phyloP scores from a whole-genome alignment of 2,888 invertebrate genomes.

The Drosophila ezoana region DNA sequence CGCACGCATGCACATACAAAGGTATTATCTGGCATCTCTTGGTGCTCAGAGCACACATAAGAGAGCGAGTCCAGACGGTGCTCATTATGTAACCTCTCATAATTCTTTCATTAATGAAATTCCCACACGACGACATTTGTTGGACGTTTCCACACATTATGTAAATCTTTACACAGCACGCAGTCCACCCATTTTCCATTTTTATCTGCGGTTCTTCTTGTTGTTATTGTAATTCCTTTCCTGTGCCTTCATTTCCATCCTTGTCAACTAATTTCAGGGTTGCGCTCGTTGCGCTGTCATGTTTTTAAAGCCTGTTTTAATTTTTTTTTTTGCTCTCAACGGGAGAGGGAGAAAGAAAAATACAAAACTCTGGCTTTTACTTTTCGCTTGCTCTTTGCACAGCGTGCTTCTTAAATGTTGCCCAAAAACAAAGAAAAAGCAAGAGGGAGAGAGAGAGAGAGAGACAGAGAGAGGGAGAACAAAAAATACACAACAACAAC shows the following conservation, averaged over 20 bases:
- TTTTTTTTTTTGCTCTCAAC: slow-evolving; percentile 43
- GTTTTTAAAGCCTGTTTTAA: slow-evolving; percentile 77
- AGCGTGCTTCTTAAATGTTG: slow-evolving; percentile 70
- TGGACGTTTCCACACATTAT: slow-evolving; percentile 68
- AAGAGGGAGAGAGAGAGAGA: not conserved
- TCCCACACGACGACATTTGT: slow-evolving; percentile 71
- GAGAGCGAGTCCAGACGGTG: slow-evolving; percentile 8
- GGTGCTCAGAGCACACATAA: slow-evolving; percentile 12
- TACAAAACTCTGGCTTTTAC: slow-evolving; percentile 66
- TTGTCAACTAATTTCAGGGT: slow-evolving; percentile 79
- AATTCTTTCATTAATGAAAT: slow-evolving; percentile 79
- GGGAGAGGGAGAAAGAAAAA: slow-evolving; percentile 1
- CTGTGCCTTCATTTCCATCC: slow-evolving; percentile 56
- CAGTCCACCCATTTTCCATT: slow-evolving; percentile 66
- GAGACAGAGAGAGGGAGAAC: no score
- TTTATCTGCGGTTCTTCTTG: slow-evolving; percentile 21
- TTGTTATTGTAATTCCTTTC: slow-evolving; percentile 13
- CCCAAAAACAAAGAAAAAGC: slow-evolving; percentile 59
- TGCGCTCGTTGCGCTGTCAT: slow-evolving; percentile 69
- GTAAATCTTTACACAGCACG: slow-evolving; percentile 77
- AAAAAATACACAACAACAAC: slow-evolving; percentile 33
- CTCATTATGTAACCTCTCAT: slow-evolving; percentile 80
- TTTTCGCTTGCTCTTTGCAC: slow-evolving; percentile 57
- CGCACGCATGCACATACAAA: slow-evolving; percentile 16
- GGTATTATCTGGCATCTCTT: slow-evolving; percentile 63